Percentiles rank a stretch among this genome's conserved stretches.
Evolutionary conservation across 2,113 vertebrate genomes (phyloP).

Genomic region (Ceyx melanurus): DNA sequence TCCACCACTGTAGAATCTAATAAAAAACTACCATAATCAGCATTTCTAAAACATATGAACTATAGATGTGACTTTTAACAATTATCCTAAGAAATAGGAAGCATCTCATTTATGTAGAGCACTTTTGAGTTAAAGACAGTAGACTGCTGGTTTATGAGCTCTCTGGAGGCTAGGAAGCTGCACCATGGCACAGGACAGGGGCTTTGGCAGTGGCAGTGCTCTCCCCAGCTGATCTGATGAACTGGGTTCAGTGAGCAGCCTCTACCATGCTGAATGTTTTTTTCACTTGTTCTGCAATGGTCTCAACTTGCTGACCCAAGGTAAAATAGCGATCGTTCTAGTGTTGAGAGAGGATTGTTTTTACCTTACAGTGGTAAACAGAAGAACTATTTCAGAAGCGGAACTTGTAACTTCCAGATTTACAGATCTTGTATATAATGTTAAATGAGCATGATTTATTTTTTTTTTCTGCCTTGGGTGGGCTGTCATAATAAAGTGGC

Average conservation of each 20-base stretch:
- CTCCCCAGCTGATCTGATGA: not conserved
- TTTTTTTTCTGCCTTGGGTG: not conserved
- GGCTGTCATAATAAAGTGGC: not conserved
- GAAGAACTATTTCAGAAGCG: not conserved
- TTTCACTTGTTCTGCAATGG: not conserved
- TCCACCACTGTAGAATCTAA: not conserved
- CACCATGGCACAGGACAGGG: not conserved
- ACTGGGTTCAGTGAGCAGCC: not conserved
- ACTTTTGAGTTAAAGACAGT: not conserved
- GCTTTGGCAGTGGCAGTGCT: rapidly evolving
- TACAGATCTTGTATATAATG: not conserved
- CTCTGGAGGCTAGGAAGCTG: not conserved
- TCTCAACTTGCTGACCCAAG: not conserved
- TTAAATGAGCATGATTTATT: not conserved
- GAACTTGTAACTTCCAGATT: not conserved
- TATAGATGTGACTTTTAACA: not conserved
- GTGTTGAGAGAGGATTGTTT: not conserved
- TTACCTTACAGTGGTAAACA: not conserved
- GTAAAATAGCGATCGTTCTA: rapidly evolving
- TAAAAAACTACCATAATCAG: not conserved
- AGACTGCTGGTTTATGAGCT: not conserved
- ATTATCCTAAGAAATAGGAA: not conserved
- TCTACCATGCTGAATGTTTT: rapidly evolving
- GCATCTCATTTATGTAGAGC: not conserved
- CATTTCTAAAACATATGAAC: not conserved